Conservation (phyloP, 2,888 invertebrate genomes). For the Oxystoma pomonae region DNA sequence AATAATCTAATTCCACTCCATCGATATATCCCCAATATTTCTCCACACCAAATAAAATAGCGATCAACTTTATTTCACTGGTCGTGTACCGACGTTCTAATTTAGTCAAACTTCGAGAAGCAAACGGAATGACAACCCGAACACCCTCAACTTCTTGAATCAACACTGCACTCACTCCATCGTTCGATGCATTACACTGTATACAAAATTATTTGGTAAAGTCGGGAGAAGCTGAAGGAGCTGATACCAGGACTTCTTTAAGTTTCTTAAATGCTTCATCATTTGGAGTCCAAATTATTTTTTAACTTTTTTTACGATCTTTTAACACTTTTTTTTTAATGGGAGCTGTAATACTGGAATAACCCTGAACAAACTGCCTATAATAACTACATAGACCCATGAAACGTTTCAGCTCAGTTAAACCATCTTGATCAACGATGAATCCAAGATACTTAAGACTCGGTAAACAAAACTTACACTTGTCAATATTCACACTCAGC, state of each 20-base stretch:
- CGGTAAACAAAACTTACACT: neutral
- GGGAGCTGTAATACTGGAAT: conserved; percentile 1
- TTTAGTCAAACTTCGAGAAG: too few species aligned
- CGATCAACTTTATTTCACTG: too few species aligned
- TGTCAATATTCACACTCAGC: neutral
- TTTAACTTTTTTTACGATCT: conserved; percentile 14
- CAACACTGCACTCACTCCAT: neutral
- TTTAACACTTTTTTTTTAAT: conserved; percentile 7
- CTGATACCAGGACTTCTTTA: conserved; percentile 8
- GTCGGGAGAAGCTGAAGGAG: conserved; percentile 23
- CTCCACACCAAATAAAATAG: too few species aligned
- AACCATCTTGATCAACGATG: conserved; percentile 10
- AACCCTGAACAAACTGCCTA: conserved; percentile 12
- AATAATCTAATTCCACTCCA: too few species aligned
- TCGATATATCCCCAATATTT: too few species aligned
- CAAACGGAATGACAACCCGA: too few species aligned
- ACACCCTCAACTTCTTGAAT: too few species aligned
- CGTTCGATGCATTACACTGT: conserved; percentile 8
- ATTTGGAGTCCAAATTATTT: conserved; percentile 6
- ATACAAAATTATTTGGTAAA: conserved; percentile 12
- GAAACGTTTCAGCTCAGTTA: conserved; percentile 12
- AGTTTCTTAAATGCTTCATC: conserved; percentile 11
- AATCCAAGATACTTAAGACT: conserved; percentile 6
- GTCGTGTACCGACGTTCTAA: too few species aligned
- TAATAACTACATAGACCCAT: conserved; percentile 17